Percentiles rank a stretch among this genome's conserved stretches.
phyloP scores from a whole-genome alignment of 2,113 vertebrate genomes.

The Myrmecophaga tridactyla region DNA sequence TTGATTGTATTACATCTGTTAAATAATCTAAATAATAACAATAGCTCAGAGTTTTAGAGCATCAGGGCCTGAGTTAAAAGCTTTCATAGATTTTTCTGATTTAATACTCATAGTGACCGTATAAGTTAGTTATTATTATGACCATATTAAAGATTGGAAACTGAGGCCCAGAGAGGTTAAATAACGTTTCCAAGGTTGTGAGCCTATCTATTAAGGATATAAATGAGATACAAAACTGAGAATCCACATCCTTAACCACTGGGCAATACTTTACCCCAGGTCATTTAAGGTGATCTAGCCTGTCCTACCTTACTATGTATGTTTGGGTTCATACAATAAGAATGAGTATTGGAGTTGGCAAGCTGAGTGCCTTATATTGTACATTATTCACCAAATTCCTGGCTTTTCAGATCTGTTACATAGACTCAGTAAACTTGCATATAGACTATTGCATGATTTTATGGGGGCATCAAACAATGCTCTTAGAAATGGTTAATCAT shows the following conservation, averaged over 20 bases:
- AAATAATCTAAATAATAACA: not conserved
- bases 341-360: slow-evolving; percentile 61
- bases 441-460: not conserved
- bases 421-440: slow-evolving; percentile 44
- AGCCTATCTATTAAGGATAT: not conserved
- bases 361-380: slow-evolving; percentile 63
- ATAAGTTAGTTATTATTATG: not conserved
- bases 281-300: not conserved
- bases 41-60: not conserved
- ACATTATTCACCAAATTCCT: slow-evolving; percentile 51
- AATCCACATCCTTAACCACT: not conserved
- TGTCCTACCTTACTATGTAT: slow-evolving; percentile 37
- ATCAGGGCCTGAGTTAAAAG: not conserved
- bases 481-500: slow-evolving; percentile 44
- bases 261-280: not conserved
- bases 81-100: not conserved
- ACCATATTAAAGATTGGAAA: not conserved
- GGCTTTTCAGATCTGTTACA: slow-evolving; percentile 64
- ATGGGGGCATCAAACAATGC: slow-evolving; percentile 23
- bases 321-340: slow-evolving; percentile 55
- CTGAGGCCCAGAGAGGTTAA: not conserved
- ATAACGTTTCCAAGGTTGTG: not conserved
- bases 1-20: not conserved
- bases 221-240: not conserved
- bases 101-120: not conserved